Evolutionary conservation across 2,888 invertebrate genomes (phyloP).

Genomic region (Rhingia campestris): DNA sequence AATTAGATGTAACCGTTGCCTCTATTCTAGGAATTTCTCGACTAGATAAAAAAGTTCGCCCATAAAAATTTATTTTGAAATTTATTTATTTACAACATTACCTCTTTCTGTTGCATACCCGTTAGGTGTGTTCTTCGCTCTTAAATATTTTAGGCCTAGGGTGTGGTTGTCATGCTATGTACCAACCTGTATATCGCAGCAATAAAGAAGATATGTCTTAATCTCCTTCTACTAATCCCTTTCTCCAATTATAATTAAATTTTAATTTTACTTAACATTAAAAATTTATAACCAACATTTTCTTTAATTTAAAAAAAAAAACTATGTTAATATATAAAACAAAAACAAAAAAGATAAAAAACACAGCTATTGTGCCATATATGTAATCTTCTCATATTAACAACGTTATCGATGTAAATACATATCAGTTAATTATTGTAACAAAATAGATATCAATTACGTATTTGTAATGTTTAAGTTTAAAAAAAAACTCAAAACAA

Average conservation of each 20-base stretch:
- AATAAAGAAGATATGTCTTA: slow-evolving; percentile 13
- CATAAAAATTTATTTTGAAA: too few species aligned
- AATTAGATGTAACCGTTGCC: too few species aligned
- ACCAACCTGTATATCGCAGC: too few species aligned
- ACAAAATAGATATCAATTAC: slow-evolving; percentile 55
- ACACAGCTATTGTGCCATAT: slow-evolving; percentile 57
- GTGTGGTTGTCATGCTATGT: too few species aligned
- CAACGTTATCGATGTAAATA: slow-evolving; percentile 64
- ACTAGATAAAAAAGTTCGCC: too few species aligned
- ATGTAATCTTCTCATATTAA: slow-evolving; percentile 52
- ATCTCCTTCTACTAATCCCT: background rate
- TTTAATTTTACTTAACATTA: background rate
- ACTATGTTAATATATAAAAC: background rate
- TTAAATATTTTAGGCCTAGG: too few species aligned
- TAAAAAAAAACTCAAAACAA: slow-evolving; percentile 1
- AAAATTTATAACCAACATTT: too few species aligned
- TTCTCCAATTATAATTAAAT: background rate
- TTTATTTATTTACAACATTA: too few species aligned
- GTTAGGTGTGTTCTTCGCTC: too few species aligned
- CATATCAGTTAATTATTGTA: slow-evolving; percentile 68
- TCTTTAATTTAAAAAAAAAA: background rate
- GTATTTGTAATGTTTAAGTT: slow-evolving; percentile 22
- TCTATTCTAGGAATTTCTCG: too few species aligned
- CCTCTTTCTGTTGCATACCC: too few species aligned
- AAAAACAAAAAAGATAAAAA: slow-evolving; percentile 1